Evolutionary conservation across 2,797 vertebrate species (phyloP).

Genomic region (Tadarida brasiliensis): DNA sequence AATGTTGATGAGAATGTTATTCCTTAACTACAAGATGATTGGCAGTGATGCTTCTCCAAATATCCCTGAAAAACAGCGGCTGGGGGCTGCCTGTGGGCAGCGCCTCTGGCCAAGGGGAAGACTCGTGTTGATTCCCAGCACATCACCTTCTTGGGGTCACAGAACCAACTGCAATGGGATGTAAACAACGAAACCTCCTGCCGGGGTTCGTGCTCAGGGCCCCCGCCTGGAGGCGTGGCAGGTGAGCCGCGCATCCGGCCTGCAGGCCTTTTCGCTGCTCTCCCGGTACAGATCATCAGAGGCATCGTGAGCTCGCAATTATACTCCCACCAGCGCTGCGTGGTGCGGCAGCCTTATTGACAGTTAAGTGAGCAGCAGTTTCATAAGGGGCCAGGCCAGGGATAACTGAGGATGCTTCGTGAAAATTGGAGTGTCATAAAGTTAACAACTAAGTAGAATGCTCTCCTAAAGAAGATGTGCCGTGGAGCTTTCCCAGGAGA

Average conservation of each 20-base stretch:
- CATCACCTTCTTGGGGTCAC: background rate
- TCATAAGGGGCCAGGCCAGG: background rate
- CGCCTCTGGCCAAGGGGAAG: no score
- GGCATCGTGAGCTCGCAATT: background rate
- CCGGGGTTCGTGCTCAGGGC: background rate
- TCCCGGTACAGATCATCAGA: background rate
- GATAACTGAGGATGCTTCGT: background rate
- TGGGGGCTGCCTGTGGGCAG: rapidly evolving
- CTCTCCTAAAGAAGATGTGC: background rate
- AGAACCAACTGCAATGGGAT: background rate
- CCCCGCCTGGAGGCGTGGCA: rapidly evolving
- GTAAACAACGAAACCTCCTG: background rate
- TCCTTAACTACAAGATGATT: background rate
- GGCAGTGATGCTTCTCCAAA: background rate
- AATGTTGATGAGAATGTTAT: rapidly evolving
- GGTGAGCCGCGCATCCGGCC: rapidly evolving
- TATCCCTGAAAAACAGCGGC: rapidly evolving
- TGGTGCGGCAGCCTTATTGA: background rate
- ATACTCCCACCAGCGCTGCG: background rate
- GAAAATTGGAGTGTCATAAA: background rate
- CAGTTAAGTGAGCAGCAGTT: background rate
- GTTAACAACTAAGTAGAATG: background rate
- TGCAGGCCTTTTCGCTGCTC: rapidly evolving
- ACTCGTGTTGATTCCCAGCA: background rate
- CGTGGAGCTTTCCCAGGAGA: background rate